Conservation (phyloP, 2,113 vertebrate species). For the Pseudopipra pipra region DNA sequence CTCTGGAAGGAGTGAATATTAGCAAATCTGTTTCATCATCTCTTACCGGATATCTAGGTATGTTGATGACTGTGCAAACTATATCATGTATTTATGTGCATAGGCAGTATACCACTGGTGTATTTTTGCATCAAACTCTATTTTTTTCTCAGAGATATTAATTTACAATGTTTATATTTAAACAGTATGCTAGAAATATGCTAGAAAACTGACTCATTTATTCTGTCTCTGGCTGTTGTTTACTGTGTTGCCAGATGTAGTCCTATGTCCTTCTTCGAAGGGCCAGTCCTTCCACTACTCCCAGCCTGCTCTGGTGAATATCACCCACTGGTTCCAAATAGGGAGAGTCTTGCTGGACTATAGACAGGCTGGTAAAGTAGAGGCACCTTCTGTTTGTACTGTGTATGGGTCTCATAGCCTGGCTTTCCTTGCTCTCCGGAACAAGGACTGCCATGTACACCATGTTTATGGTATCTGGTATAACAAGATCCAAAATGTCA, state of each 20-base stretch:
- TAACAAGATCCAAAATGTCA: neutral
- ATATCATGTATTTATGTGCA: neutral
- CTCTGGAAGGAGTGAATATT: neutral
- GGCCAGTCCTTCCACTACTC: neutral
- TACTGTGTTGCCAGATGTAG: neutral
- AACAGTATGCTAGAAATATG: constrained; percentile 27
- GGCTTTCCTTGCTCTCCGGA: neutral
- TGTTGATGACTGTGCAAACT: neutral
- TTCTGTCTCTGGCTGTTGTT: neutral
- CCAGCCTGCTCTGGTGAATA: neutral
- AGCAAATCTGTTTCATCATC: too few species aligned
- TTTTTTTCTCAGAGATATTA: constrained; percentile 31
- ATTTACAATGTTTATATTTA: constrained; percentile 54
- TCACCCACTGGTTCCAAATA: neutral
- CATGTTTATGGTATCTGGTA: neutral
- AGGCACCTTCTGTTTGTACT: neutral
- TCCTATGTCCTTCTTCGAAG: neutral
- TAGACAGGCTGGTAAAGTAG: neutral
- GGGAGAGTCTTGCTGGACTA: neutral
- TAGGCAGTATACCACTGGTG: neutral
- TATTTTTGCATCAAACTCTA: constrained; percentile 48
- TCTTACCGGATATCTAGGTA: too few species aligned
- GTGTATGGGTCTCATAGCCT: neutral
- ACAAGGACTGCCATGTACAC: neutral
- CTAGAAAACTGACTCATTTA: constrained; percentile 10